Percentiles rank a stretch among this genome's conserved stretches.
These are phyloP conservation scores for Psilopsiagon aymara DNA, from an alignment of 2,113 vertebrate genomes.

Conservation along the genomic window DNA sequence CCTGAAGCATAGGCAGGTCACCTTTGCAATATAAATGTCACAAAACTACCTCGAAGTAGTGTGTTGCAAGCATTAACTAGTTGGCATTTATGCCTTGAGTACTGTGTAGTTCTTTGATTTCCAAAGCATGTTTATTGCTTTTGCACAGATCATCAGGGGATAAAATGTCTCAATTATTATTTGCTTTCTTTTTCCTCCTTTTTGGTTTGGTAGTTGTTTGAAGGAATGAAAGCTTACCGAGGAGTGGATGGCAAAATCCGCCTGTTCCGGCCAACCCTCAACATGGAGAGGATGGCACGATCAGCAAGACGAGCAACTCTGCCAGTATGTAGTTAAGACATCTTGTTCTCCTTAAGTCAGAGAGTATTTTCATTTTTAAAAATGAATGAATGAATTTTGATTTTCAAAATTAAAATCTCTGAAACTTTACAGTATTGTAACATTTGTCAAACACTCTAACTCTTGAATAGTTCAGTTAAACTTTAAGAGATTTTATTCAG, in stretches of 20 bases:
- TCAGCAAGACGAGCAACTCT: slow-evolving; percentile 83
- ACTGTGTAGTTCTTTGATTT: neutral
- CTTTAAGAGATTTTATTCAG: neutral
- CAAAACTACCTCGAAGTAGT: neutral
- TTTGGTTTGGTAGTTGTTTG: slow-evolving; percentile 81
- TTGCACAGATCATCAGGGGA: neutral
- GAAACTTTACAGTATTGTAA: neutral
- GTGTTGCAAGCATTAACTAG: neutral
- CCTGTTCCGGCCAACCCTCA: slow-evolving; percentile 88
- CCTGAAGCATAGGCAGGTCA: neutral
- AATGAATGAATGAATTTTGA: neutral
- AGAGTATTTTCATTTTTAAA: neutral
- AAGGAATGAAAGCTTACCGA: slow-evolving; percentile 90
- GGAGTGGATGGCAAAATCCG: slow-evolving; percentile 84
- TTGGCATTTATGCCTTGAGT: neutral
- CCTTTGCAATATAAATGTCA: neutral
- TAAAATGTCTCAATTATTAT: neutral
- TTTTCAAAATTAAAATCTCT: neutral
- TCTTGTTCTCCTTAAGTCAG: neutral
- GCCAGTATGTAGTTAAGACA: slow-evolving; percentile 77
- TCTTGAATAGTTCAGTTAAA: neutral
- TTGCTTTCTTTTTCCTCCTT: neutral
- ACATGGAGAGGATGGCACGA: slow-evolving; percentile 86
- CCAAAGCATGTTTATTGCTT: neutral
- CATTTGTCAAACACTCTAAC: neutral